phyloP scores from a whole-genome alignment of 2,888 invertebrate species.

The Acheta domesticus region DNA sequence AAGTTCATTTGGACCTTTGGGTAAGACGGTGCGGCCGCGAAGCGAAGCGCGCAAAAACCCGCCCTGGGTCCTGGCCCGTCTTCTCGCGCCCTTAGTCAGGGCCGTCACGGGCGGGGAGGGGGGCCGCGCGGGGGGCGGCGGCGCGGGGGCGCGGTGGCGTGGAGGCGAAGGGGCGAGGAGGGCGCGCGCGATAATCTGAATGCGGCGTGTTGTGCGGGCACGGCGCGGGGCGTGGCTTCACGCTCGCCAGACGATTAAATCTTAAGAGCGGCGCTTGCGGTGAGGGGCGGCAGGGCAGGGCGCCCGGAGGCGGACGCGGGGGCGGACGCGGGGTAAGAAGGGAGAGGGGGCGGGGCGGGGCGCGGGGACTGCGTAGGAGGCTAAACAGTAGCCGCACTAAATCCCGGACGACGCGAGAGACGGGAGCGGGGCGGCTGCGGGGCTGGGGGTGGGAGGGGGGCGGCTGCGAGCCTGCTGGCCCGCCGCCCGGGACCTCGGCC shows the following conservation, averaged over 20 bases:
- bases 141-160: neutral
- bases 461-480: slow-evolving; percentile 11
- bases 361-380: neutral
- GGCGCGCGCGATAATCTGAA: slow-evolving; percentile 1
- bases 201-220: slow-evolving; percentile 18
- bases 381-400: slow-evolving; percentile 18
- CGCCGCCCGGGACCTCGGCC: neutral
- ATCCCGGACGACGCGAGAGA: neutral
- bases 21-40: neutral
- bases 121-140: neutral
- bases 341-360: neutral
- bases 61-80: slow-evolving; percentile 1
- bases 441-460: neutral
- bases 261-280: neutral
- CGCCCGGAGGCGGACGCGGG: neutral
- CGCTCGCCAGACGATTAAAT: slow-evolving; percentile 9
- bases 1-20: slow-evolving; percentile 18
- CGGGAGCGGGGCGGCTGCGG: neutral
- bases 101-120: neutral
- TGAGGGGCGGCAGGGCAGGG: neutral
- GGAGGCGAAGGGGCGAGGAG: neutral
- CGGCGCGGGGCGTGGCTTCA: neutral
- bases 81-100: slow-evolving; percentile 6
- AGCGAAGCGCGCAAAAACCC: neutral
- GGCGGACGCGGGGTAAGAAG: neutral